phyloP scores from a whole-genome alignment of 92 coral and sea anemone genomes.

The Phenganax stokvisi region DNA sequence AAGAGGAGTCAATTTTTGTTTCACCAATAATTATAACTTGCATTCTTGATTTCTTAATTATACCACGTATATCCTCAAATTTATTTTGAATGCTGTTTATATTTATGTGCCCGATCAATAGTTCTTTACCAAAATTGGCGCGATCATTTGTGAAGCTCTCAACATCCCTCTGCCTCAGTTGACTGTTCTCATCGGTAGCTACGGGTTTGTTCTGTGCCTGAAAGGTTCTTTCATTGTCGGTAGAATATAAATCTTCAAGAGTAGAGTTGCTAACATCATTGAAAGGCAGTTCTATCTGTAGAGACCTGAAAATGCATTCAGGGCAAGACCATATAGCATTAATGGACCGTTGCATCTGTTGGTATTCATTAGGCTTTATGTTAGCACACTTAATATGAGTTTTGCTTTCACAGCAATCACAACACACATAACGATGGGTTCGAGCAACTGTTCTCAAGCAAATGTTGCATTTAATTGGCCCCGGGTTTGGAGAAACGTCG shows the following conservation, averaged over 20 bases:
- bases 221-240: too few relatives aligned
- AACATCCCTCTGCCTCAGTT: not conserved
- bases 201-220: too few relatives aligned
- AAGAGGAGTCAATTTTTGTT: slow-evolving; percentile 9
- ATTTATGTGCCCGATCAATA: not conserved
- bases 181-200: too few relatives aligned
- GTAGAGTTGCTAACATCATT: too few relatives aligned
- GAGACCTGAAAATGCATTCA: too few relatives aligned
- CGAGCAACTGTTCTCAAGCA: slow-evolving; percentile 14
- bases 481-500: slow-evolving; percentile 2
- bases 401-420: not conserved
- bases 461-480: slow-evolving; percentile 16
- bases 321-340: not conserved
- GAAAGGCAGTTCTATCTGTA: too few relatives aligned
- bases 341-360: not conserved
- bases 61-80: slow-evolving; percentile 5
- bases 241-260: too few relatives aligned
- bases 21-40: not conserved
- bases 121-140: not conserved
- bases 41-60: slow-evolving; percentile 4
- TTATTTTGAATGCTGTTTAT: slow-evolving; percentile 4
- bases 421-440: not conserved
- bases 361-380: slow-evolving; percentile 29
- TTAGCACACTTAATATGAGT: slow-evolving; percentile 12
- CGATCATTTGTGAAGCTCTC: slow-evolving; percentile 5